Percentiles rank a stretch among this genome's conserved stretches.
Conservation (phyloP, 1,140 invertebrate species). For the Trissolcus basalis region DNA sequence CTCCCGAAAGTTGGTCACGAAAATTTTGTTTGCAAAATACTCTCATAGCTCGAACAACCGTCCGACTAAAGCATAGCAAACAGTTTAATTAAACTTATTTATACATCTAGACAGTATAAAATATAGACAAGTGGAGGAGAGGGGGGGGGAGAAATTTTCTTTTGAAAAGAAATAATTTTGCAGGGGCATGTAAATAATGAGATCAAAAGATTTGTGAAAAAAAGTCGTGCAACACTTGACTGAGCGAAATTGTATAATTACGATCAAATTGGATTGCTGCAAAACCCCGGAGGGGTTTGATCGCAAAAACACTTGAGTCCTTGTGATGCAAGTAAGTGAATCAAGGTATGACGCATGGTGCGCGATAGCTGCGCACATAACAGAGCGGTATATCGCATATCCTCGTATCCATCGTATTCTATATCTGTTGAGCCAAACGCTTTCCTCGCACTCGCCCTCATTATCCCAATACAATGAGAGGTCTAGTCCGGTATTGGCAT, state of each 20-base stretch:
- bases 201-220: background rate
- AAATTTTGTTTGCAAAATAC: too few relatives aligned
- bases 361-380: constrained; percentile 17
- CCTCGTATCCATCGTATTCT: constrained; percentile 57
- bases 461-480: constrained; percentile 72
- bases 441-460: constrained; percentile 64
- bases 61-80: too few relatives aligned
- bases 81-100: too few relatives aligned
- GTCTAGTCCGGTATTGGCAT: constrained; percentile 70
- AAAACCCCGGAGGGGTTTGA: constrained; percentile 6
- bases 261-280: constrained; percentile 13
- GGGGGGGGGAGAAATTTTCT: too few relatives aligned
- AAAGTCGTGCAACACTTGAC: background rate
- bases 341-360: constrained; percentile 31
- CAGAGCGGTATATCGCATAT: constrained; percentile 21
- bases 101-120: too few relatives aligned
- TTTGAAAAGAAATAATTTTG: too few relatives aligned
- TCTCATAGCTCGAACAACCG: too few relatives aligned
- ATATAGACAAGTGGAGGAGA: too few relatives aligned
- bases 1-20: too few relatives aligned
- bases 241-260: constrained; percentile 21
- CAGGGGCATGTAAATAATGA: background rate
- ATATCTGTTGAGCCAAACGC: constrained; percentile 61
- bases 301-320: constrained; percentile 27
- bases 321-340: constrained; percentile 37